Evolutionary conservation across 2,113 vertebrate species (phyloP).

Genomic region (Anhinga rufa): DNA sequence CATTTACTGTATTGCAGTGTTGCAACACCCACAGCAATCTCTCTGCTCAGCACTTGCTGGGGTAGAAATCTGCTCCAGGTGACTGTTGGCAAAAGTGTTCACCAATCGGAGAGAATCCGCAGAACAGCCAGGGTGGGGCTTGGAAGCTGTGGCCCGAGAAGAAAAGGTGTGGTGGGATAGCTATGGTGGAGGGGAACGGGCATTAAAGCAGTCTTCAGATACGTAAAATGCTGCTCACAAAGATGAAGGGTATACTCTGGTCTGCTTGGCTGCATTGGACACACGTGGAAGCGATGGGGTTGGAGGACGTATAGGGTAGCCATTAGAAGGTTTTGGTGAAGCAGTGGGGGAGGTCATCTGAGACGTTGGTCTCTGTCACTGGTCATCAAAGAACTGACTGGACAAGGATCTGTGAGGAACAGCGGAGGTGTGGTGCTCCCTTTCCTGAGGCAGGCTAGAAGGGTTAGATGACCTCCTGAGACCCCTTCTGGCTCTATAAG

Average conservation of each 20-base stretch:
- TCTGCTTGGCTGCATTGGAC: not conserved
- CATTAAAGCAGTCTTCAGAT: not conserved
- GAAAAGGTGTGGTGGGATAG: not conserved
- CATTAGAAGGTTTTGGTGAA: not conserved
- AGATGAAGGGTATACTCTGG: not conserved
- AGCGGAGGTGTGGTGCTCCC: not conserved
- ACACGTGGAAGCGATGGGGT: not conserved
- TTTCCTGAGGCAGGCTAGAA: not conserved
- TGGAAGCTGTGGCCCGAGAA: not conserved
- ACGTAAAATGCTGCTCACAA: not conserved
- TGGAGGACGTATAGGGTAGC: not conserved
- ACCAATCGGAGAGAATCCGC: accelerated
- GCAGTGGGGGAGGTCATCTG: not conserved
- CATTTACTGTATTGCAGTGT: not conserved
- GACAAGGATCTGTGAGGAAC: not conserved
- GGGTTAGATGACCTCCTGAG: not conserved
- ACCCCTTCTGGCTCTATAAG: not conserved
- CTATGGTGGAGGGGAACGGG: not conserved
- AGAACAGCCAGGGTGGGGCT: not conserved
- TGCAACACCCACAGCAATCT: not conserved
- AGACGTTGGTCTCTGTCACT: not conserved
- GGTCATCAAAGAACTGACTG: not conserved
- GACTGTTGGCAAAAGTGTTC: not conserved
- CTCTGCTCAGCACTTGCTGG: not conserved
- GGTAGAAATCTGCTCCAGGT: not conserved